These are phyloP conservation scores for Cotesia vestalis DNA, from an alignment of 1,140 invertebrate genomes.

Conservation along the genomic window DNA sequence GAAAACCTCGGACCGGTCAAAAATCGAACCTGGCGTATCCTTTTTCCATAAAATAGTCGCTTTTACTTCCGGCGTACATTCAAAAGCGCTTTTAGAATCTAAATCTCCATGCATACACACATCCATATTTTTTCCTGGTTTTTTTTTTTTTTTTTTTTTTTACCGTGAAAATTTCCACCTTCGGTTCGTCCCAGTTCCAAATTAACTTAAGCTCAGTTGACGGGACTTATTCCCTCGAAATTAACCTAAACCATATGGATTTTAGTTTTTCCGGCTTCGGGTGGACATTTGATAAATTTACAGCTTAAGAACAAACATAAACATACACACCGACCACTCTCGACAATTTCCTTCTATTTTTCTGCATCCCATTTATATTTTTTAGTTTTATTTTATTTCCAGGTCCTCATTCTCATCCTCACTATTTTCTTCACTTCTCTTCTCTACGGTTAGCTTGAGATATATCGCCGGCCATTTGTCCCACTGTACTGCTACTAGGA, in stretches of 20 bases:
- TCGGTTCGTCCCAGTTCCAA: neutral
- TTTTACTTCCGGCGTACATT: neutral
- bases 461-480: conserved; percentile 35
- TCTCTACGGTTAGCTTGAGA: conserved; percentile 31
- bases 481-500: conserved; percentile 38
- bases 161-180: neutral
- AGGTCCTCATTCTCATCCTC: conserved; percentile 16
- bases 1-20: too few species aligned
- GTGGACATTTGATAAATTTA: conserved; percentile 7
- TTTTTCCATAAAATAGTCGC: neutral
- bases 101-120: neutral
- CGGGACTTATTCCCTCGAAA: neutral
- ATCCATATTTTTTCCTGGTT: neutral
- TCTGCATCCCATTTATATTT: neutral
- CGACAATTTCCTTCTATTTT: neutral
- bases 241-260: conserved; percentile 5
- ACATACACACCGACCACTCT: neutral
- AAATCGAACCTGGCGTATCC: neutral
- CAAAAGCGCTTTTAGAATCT: too few species aligned
- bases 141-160: neutral
- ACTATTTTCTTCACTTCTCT: conserved; percentile 27
- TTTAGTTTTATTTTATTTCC: conserved; percentile 5
- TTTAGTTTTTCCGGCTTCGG: neutral
- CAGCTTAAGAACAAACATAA: too few species aligned
- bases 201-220: neutral